Evolutionary conservation across 2,113 vertebrate species (phyloP).

Genomic region (Amazona vittata): DNA sequence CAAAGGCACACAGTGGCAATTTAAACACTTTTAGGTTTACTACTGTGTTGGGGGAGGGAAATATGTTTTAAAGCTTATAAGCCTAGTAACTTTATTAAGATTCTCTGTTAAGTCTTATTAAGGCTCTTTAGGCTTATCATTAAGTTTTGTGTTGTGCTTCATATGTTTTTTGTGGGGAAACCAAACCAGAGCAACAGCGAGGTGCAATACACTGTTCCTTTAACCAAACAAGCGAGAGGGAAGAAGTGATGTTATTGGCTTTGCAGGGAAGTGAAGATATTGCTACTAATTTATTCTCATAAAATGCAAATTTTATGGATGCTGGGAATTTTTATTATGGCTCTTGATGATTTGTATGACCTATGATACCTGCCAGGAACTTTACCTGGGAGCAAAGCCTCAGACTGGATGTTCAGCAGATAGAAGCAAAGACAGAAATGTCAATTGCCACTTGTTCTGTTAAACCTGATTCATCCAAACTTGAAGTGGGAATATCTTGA

Average conservation of each 20-base stretch:
- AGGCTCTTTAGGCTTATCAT: background rate
- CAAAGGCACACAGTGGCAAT: background rate
- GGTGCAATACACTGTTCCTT: background rate
- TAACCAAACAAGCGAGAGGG: background rate
- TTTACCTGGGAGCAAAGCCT: background rate
- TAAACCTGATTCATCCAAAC: background rate
- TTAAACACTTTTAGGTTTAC: background rate
- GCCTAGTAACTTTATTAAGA: background rate
- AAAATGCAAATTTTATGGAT: slow-evolving; percentile 4
- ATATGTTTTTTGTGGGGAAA: accelerated
- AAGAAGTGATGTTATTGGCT: background rate
- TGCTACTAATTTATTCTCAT: background rate
- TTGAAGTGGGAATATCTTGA: slow-evolving; percentile 14
- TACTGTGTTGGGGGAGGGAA: background rate
- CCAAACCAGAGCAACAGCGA: background rate
- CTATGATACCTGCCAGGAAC: background rate
- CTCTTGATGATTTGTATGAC: slow-evolving; percentile 1
- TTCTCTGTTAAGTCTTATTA: background rate
- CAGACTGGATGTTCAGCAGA: slow-evolving; percentile 5
- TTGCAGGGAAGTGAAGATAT: background rate
- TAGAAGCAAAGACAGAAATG: slow-evolving; percentile 30
- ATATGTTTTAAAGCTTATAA: background rate
- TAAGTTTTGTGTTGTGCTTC: background rate
- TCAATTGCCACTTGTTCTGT: slow-evolving; percentile 52
- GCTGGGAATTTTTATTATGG: background rate